Percentiles rank a stretch among this genome's conserved stretches.
Evolutionary conservation across 2,797 vertebrate genomes (phyloP).

Genomic region (Pseudochromis fuscus): DNA sequence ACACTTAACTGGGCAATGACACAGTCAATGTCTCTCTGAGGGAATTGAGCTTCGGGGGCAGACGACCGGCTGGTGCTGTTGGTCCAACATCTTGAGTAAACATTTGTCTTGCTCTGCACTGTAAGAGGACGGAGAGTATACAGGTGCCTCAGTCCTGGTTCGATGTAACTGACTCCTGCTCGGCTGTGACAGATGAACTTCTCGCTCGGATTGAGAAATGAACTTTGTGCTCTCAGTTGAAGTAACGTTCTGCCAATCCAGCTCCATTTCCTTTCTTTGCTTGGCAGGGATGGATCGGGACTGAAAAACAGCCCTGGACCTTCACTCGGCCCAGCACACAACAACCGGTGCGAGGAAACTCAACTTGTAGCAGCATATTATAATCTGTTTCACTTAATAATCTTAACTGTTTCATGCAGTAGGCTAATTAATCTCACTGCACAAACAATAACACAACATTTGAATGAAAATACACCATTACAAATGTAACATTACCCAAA

Average conservation of each 20-base stretch:
- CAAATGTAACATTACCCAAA: no score
- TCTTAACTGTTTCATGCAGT: no score
- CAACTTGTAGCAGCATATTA: no score
- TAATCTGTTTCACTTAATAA: no score
- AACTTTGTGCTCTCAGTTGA: conserved; percentile 21
- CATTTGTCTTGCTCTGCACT: conserved; percentile 13
- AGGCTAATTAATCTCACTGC: no score
- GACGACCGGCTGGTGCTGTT: background rate
- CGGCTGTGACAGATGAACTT: conserved; percentile 44
- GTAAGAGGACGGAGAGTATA: background rate
- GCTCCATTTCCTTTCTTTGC: background rate
- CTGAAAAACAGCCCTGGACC: no score
- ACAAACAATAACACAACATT: no score
- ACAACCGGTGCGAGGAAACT: no score
- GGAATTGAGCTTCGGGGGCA: background rate
- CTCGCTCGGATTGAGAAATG: conserved; percentile 39
- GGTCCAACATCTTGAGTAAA: background rate
- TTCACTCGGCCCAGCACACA: no score
- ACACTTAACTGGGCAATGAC: background rate
- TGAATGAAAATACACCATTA: no score
- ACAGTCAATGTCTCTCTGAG: background rate
- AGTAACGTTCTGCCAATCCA: conserved; percentile 23
- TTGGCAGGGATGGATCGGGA: no score
- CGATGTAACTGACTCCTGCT: conserved; percentile 24
- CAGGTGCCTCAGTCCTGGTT: conserved; percentile 3